phyloP scores from a whole-genome alignment of 2,797 vertebrate species.

The Liparis tanakae region DNA sequence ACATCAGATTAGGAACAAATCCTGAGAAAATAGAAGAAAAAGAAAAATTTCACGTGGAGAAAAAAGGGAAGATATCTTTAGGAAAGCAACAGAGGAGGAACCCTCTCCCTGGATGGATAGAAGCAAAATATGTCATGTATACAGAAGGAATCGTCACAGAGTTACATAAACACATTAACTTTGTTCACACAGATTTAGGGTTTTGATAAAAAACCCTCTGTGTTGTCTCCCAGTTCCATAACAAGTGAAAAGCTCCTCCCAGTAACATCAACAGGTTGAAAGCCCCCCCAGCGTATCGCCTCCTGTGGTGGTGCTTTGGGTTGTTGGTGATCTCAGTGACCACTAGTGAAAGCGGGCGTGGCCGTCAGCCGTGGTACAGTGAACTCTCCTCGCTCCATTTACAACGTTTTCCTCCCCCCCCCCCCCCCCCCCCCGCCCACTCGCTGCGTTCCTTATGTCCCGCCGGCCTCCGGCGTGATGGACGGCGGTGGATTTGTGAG shows the following conservation, averaged over 20 bases:
- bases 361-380: conserved; percentile 32
- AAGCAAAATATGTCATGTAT: too few species aligned
- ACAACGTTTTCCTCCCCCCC: conserved; percentile 35
- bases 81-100: too few species aligned
- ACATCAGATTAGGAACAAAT: too few species aligned
- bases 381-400: conserved; percentile 45
- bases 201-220: too few species aligned
- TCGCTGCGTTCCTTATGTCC: conserved; percentile 55
- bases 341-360: conserved; percentile 12
- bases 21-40: too few species aligned
- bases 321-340: conserved; percentile 8
- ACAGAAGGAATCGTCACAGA: too few species aligned
- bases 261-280: background rate
- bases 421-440: conserved; percentile 21
- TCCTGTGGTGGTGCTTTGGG: background rate
- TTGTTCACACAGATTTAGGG: too few species aligned
- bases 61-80: too few species aligned
- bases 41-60: too few species aligned
- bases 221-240: background rate
- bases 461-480: conserved; percentile 67
- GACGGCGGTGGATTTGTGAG: conserved; percentile 64
- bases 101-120: too few species aligned
- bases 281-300: background rate
- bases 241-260: background rate
- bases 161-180: too few species aligned